phyloP scores from a whole-genome alignment of 2,888 invertebrate genomes.

The Pammene aurita region DNA sequence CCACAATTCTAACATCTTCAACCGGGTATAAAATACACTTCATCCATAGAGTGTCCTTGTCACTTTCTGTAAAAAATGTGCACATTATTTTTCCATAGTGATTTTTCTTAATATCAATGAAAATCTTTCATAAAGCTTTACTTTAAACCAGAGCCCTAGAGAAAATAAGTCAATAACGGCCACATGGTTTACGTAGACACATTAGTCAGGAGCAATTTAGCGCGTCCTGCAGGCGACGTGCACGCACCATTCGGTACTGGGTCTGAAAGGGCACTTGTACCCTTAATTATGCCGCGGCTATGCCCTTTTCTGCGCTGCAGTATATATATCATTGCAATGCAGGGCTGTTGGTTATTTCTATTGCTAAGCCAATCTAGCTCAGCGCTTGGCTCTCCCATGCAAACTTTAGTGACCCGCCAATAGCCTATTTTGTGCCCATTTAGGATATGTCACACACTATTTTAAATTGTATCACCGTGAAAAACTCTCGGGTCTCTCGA shows the following conservation, averaged over 20 bases:
- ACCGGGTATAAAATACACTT: too few relatives aligned
- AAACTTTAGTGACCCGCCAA: too few relatives aligned
- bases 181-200: constrained; percentile 45
- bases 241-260: constrained; percentile 45
- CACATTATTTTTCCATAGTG: too few relatives aligned
- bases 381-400: background rate
- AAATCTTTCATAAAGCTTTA: too few relatives aligned
- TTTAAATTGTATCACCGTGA: too few relatives aligned
- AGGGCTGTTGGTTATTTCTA: constrained; percentile 5
- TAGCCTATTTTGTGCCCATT: too few relatives aligned
- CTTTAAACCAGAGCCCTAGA: background rate
- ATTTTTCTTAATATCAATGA: too few relatives aligned
- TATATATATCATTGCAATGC: constrained; percentile 27
- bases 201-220: constrained; percentile 62
- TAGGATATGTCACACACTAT: too few relatives aligned
- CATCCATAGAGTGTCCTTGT: too few relatives aligned
- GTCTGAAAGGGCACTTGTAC: constrained; percentile 12
- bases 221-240: constrained; percentile 57
- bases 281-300: background rate
- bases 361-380: background rate
- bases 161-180: constrained; percentile 25
- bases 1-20: too few relatives aligned
- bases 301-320: constrained; percentile 5
- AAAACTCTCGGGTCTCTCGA: too few relatives aligned
- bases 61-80: too few relatives aligned